These are phyloP conservation scores for Aphidoletes aphidimyza DNA, from an alignment of 2,888 invertebrate species.

Conservation along the genomic window DNA sequence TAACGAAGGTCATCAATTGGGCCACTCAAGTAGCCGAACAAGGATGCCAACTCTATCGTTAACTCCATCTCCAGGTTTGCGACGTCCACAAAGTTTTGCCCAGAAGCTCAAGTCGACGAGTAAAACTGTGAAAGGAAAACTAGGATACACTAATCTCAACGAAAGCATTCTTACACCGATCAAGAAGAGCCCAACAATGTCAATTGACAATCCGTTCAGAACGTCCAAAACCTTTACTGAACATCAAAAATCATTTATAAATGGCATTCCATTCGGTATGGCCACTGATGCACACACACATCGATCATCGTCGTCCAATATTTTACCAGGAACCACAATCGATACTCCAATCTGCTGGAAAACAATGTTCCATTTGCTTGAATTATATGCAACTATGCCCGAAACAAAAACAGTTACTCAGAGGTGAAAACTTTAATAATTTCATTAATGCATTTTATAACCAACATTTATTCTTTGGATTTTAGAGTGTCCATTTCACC, in stretches of 20 bases:
- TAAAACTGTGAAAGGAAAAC: conserved; percentile 81
- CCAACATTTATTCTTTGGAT: conserved; percentile 54
- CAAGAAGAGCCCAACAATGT: conserved; percentile 72
- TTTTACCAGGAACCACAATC: neutral
- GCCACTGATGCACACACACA: conserved; percentile 58
- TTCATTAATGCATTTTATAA: conserved; percentile 15
- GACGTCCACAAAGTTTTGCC: conserved; percentile 85
- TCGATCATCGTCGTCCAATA: conserved; percentile 59
- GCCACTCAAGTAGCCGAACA: conserved; percentile 60
- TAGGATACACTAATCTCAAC: conserved; percentile 83
- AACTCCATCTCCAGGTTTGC: conserved; percentile 65
- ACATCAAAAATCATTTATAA: conserved; percentile 65
- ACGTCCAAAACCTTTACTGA: conserved; percentile 64
- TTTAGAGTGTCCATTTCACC: conserved; percentile 75
- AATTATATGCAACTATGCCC: conserved; percentile 93
- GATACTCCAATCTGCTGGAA: conserved; percentile 86
- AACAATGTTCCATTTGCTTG: conserved; percentile 90
- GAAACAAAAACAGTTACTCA: conserved; percentile 92
- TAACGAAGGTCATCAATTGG: conserved; percentile 63
- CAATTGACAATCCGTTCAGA: conserved; percentile 62
- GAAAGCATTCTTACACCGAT: conserved; percentile 78
- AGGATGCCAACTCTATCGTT: conserved; percentile 63
- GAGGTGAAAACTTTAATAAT: conserved; percentile 65
- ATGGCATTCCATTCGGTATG: conserved; percentile 61
- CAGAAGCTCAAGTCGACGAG: conserved; percentile 87